Evolutionary conservation across 2,888 invertebrate species (phyloP), one percentile per base, ranked within the genome.

Genomic region (Caenorhabditis plicata): DNA sequence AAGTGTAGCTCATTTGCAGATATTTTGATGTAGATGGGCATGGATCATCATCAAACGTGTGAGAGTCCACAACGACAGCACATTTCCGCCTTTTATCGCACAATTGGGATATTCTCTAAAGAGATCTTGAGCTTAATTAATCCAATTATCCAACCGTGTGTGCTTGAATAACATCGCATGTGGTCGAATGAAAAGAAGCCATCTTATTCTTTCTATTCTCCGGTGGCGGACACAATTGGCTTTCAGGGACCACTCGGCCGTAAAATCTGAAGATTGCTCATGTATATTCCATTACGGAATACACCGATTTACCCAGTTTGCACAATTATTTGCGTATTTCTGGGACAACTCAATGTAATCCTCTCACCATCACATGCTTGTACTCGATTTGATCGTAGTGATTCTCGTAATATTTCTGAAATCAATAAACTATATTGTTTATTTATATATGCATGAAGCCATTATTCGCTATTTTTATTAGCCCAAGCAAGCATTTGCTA

Each of bases 1-100:
- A 95, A 85, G 93, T 93, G 85, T 92, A 95, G 75, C 91, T 91
- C 68, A 94, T 91, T 85, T 93, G 92, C 71, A 93, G 90, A 85
- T 91, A 93, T 84, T 94, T 92, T 68, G 89, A 86, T 56, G 90
- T 88, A 20, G 89, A 89, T 11, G 92, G 92, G 82, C 94, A 95
- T 0, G 93, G 92, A 85, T 95, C 93, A 38, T 90, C 90, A 19
- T 74, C 74, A 80, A 91, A 90, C 41, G 90, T 89, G 81, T 88
- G 88, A n/a, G 91, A 88, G 77, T 88, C 89, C 47, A 92, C 91
- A 81, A 89, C 88, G 82, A 95, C 89, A 82, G 89, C 89, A 85
- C 95, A 95, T 81, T 89, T 89, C 38, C 90, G 85, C 83, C 91
- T 90, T 86, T 92, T 92, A 84, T 93, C 91, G 84, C 95, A 95